Percentiles rank a stretch among this genome's conserved stretches.
Conservation (phyloP, 1,140 invertebrate genomes). For the Vollenhovia emeryi region DNA sequence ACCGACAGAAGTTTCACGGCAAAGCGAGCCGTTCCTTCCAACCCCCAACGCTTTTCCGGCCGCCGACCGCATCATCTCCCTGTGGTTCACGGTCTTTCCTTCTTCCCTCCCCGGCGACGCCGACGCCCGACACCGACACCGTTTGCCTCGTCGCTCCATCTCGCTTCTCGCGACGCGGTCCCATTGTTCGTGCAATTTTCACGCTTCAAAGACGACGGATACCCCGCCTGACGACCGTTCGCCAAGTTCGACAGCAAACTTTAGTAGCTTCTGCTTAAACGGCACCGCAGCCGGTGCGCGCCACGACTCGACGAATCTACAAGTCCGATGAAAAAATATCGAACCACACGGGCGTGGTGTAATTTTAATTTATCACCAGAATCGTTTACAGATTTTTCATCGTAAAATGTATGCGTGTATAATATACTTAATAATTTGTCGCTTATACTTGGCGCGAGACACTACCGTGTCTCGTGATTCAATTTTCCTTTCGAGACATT, state of each 20-base stretch:
- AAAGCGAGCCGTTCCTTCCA: conserved; percentile 6
- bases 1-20: conserved; percentile 49
- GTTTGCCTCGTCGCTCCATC: conserved; percentile 3
- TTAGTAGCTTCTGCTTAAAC: conserved; percentile 65
- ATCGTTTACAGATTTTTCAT: background rate
- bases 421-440: too few relatives aligned
- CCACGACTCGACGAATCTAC: conserved; percentile 25
- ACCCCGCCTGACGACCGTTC: conserved; percentile 56
- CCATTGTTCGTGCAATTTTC: conserved; percentile 71
- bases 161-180: conserved; percentile 20
- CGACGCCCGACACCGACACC: background rate
- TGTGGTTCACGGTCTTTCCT: background rate
- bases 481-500: background rate
- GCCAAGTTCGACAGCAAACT: conserved; percentile 70
- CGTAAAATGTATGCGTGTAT: background rate
- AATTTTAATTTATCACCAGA: background rate
- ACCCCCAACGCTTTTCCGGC: conserved; percentile 23
- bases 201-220: conserved; percentile 68
- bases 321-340: conserved; percentile 35
- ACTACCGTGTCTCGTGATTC: too few relatives aligned
- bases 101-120: background rate
- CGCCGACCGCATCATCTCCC: background rate
- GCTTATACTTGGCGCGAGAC: too few relatives aligned
- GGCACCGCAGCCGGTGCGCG: conserved; percentile 50
- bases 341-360: background rate